Percentiles rank a stretch among this genome's conserved stretches.
phyloP scores from a whole-genome alignment of 2,113 vertebrate genomes.

The Oreotragus oreotragus region DNA sequence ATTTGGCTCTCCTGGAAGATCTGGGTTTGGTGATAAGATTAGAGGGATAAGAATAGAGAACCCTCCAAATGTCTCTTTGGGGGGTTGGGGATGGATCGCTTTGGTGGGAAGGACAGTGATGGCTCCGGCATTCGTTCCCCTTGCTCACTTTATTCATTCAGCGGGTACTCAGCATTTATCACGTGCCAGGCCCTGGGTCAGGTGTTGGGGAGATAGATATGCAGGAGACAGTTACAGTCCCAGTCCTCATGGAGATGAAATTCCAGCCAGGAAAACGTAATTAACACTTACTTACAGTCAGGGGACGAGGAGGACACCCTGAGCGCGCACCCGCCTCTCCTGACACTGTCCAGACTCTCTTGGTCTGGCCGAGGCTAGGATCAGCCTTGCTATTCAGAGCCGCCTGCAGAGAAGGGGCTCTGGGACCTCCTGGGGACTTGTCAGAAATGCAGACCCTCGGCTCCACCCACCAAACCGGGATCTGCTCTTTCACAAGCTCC shows the following conservation, averaged over 20 bases:
- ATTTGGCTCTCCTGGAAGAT: background rate
- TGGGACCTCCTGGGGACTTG: background rate
- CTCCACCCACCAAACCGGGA: background rate
- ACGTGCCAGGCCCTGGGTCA: background rate
- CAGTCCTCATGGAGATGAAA: background rate
- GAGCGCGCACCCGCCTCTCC: background rate
- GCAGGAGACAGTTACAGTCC: background rate
- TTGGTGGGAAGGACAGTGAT: background rate
- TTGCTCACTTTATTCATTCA: background rate
- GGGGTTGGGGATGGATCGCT: background rate
- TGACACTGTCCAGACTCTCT: background rate
- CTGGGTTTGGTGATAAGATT: background rate
- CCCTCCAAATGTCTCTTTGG: background rate
- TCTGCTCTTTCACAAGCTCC: background rate
- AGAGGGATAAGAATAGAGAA: background rate
- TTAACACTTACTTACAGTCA: background rate
- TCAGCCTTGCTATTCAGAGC: background rate
- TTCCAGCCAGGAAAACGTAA: background rate
- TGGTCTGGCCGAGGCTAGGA: background rate
- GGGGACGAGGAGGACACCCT: background rate
- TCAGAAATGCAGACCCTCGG: background rate
- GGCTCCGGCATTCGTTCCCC: background rate
- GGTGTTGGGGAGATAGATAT: rapidly evolving
- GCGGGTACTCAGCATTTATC: background rate
- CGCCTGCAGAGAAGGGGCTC: background rate